Percentiles rank a stretch among this genome's conserved stretches.
Evolutionary conservation across 2,113 vertebrate species (phyloP).

Genomic region (Rhabdornis inornatus): DNA sequence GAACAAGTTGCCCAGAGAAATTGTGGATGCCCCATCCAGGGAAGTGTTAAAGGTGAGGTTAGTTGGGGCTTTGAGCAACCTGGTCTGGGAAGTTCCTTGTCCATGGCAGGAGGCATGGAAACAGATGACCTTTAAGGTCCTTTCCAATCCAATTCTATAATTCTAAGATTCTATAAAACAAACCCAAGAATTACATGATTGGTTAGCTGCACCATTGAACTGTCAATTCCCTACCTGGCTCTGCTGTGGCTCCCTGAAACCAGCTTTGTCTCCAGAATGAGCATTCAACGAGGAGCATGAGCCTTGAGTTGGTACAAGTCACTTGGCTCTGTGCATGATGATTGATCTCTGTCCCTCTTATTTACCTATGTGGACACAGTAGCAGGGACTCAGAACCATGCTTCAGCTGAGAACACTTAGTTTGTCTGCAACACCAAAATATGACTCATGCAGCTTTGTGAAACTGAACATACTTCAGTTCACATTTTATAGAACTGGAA

Average conservation of each 20-base stretch:
- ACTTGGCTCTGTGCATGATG: neutral
- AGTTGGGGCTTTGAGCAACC: neutral
- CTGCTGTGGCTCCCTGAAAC: neutral
- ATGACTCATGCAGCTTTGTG: neutral
- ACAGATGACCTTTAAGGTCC: neutral
- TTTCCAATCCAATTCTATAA: neutral
- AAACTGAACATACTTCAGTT: neutral
- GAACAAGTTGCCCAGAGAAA: neutral
- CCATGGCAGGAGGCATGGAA: neutral
- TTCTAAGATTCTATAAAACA: neutral
- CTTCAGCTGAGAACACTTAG: neutral
- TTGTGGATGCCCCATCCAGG: neutral
- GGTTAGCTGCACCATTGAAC: neutral
- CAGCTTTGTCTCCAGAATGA: neutral
- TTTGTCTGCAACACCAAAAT: neutral
- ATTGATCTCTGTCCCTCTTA: neutral
- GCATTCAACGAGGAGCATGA: rapidly evolving
- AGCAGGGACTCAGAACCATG: neutral
- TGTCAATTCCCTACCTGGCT: neutral
- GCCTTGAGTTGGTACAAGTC: neutral
- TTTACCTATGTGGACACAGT: neutral
- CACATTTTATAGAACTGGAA: neutral
- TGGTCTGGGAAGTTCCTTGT: neutral
- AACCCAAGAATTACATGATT: neutral
- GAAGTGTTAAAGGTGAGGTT: neutral